These are phyloP conservation scores for Oryzias sinensis DNA, from an alignment of 2,797 vertebrate species.

Conservation along the genomic window DNA sequence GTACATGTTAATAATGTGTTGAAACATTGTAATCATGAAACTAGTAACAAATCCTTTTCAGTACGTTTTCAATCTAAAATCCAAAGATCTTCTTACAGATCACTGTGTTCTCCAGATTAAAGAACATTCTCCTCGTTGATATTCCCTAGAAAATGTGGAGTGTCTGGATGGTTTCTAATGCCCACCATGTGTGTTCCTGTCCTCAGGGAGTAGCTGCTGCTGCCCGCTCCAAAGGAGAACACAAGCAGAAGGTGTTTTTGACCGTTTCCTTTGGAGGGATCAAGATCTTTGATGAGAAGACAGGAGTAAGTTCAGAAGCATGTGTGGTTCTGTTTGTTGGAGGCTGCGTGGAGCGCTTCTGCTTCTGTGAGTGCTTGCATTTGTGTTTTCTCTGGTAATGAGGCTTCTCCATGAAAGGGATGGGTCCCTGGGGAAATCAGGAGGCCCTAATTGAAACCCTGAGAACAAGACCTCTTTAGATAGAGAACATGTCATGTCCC, in stretches of 20 bases:
- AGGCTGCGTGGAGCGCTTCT: constrained; percentile 5
- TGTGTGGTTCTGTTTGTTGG: constrained; percentile 14
- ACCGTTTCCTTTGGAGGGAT: constrained; percentile 98
- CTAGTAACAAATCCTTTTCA: too few relatives aligned
- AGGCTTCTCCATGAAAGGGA: constrained; percentile 64
- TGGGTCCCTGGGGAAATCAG: constrained; percentile 73
- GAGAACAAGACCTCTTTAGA: constrained; percentile 70
- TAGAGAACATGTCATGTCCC: constrained; percentile 64
- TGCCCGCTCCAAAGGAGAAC: constrained; percentile 95
- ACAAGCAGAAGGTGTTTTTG: constrained; percentile 98
- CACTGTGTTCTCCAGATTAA: background rate
- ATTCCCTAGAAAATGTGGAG: background rate
- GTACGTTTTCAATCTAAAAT: too few relatives aligned
- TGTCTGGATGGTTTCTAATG: constrained; percentile 23
- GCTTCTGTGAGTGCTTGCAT: constrained; percentile 16
- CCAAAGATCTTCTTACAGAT: background rate
- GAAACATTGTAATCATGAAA: too few relatives aligned
- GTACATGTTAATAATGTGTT: too few relatives aligned
- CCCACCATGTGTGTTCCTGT: constrained; percentile 26
- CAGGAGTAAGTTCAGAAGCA: constrained; percentile 86
- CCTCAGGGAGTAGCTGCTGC: constrained; percentile 90
- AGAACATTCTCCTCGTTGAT: background rate
- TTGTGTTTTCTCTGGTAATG: constrained; percentile 68
- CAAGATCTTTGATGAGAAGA: constrained; percentile 99
- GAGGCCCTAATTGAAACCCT: constrained; percentile 76